Base-by-base conservation (phyloP, 2,113 vertebrate species). In the Garra rufa region DNA sequence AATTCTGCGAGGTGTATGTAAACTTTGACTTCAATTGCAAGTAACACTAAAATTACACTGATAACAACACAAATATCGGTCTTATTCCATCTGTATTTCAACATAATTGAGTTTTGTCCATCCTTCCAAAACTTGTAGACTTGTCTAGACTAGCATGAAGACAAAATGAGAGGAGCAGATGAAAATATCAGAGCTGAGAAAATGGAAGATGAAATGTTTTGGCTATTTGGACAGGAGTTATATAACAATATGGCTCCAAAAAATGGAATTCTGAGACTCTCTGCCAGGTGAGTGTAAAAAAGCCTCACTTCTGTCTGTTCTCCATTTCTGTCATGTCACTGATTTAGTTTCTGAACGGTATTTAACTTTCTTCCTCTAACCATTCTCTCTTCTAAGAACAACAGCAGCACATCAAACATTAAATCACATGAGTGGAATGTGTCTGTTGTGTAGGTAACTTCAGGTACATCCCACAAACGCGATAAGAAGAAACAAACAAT, bases 111-210 rank as follows among this genome's bases (percentile, higher is more conserved):
- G 30, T 15, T 24, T 57, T 57, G 19, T 61, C 55, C 2, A 9
- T 43, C n/a, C 7, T 44, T 73, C 55, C 21, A 61, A 44, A 44
- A 61, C 34, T 41, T 59, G 50, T 77, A 77, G 52, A 61, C 55
- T 43, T 43, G 76, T 61, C 76, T 78, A 61, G 76, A 77, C 75
- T 77, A 24, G 30, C 44, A 26, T 61, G 14, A 26, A 61, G 21
- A 61, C 24, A 44, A 78, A 78, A 44, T 8, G 11, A 44, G 14
- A 24, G 38, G 7, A 19, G n/a, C 21, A 10, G 24, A 78, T 61
- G 76, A 44, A 34, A 78, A 78, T 63, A 78, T 78, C 76, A 78
- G 76, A 44, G 38, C 30, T 59, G 34, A 24, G 50, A 38, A 76
- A 50, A 76, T 11, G 38, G 52, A 30, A 24, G 34, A 59, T 41